phyloP scores from a whole-genome alignment of 2,113 vertebrate genomes.

The human (Homo sapiens) region GRCh38 chr2:76960501-76961000 shows the following conservation, averaged over 20 bases:
- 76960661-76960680: neutral
- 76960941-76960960: neutral
- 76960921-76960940: neutral
- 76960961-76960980: constrained; percentile 5
- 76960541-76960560: neutral
- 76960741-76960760: neutral
- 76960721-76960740: neutral
- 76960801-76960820: neutral
- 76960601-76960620: neutral
- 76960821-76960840: neutral
- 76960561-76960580: neutral
- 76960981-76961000: neutral
- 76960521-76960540: neutral
- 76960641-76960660: neutral
- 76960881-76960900: neutral
- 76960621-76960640: neutral
- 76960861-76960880: neutral
- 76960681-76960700: neutral
- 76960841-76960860: neutral
- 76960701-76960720: neutral
- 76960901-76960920: neutral
- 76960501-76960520: neutral
- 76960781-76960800: neutral
- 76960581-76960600: no score
- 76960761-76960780: neutral